Percentiles rank a stretch among this genome's conserved stretches.
phyloP scores from a whole-genome alignment of 2,113 vertebrate species.

The Polyodon spathula region DNA sequence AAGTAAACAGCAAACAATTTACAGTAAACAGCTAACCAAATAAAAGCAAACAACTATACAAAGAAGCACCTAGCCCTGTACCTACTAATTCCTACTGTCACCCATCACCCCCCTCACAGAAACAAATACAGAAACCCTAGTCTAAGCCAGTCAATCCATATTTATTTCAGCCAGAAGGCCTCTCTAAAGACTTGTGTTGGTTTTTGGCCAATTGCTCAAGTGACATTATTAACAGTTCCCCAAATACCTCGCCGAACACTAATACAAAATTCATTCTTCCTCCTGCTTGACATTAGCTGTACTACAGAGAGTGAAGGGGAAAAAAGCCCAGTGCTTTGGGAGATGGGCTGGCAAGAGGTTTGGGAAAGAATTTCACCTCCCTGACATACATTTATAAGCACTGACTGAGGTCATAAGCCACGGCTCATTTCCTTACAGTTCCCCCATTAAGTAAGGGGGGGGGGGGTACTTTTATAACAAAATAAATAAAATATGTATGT shows the following conservation, averaged over 20 bases:
- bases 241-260: constrained; percentile 65
- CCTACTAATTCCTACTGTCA: no score
- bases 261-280: constrained; percentile 67
- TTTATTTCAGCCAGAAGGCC: constrained; percentile 4
- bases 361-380: constrained; percentile 47
- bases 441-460: constrained; percentile 10
- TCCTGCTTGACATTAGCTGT: constrained; percentile 62
- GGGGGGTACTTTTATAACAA: neutral
- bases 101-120: no score
- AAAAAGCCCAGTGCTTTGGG: constrained; percentile 59
- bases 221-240: constrained; percentile 74
- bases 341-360: constrained; percentile 46
- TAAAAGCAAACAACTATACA: no score
- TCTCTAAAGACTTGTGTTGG: constrained; percentile 51
- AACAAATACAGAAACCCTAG: no score
- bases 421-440: constrained; percentile 15
- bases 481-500: neutral
- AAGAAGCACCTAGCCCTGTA: no score
- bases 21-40: no score
- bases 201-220: constrained; percentile 65
- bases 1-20: no score
- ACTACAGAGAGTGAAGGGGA: constrained; percentile 60
- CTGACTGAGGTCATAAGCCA: constrained; percentile 16
- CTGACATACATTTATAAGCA: constrained; percentile 34
- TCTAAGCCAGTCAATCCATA: constrained; percentile 9